Percentiles rank a stretch among this genome's conserved stretches.
Conservation (phyloP, 2,888 invertebrate genomes). For the Piscicola geometra region DNA sequence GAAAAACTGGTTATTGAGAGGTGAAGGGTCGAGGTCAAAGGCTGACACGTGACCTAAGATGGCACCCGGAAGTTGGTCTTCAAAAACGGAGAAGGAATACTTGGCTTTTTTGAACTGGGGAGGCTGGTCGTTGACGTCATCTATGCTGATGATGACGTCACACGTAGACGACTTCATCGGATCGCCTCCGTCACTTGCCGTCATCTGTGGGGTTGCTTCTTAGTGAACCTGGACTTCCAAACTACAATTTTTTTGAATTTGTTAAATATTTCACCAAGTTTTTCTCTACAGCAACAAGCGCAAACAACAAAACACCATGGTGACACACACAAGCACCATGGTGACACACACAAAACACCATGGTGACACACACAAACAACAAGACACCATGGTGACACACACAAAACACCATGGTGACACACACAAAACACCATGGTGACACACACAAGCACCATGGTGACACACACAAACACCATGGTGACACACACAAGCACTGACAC, state of each 20-base stretch:
- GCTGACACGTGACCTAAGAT: slow-evolving; percentile 41
- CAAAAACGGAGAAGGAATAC: slow-evolving; percentile 40
- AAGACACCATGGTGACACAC: too few relatives aligned
- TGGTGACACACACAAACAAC: too few relatives aligned
- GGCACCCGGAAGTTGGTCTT: slow-evolving; percentile 40
- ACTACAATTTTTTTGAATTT: neutral
- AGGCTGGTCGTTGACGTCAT: slow-evolving; percentile 42
- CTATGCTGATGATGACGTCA: slow-evolving; percentile 36
- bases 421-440: too few relatives aligned
- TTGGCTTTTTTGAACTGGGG: slow-evolving; percentile 37
- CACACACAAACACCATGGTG: too few relatives aligned
- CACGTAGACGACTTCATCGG: slow-evolving; percentile 35
- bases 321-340: too few relatives aligned
- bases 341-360: too few relatives aligned
- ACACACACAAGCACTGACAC: too few relatives aligned
- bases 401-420: too few relatives aligned
- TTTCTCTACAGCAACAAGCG: neutral
- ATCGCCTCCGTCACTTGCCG: slow-evolving; percentile 40
- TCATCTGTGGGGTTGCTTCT: slow-evolving; percentile 21
- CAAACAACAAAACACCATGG: neutral
- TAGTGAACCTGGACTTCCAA: neutral
- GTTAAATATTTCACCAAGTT: neutral
- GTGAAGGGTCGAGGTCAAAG: slow-evolving; percentile 39
- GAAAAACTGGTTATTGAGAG: slow-evolving; percentile 37
- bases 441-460: too few relatives aligned